Evolutionary conservation across 2,888 invertebrate species (phyloP), one percentile per base, ranked within the genome.

Genomic region (Cheiracanthium punctorium): DNA sequence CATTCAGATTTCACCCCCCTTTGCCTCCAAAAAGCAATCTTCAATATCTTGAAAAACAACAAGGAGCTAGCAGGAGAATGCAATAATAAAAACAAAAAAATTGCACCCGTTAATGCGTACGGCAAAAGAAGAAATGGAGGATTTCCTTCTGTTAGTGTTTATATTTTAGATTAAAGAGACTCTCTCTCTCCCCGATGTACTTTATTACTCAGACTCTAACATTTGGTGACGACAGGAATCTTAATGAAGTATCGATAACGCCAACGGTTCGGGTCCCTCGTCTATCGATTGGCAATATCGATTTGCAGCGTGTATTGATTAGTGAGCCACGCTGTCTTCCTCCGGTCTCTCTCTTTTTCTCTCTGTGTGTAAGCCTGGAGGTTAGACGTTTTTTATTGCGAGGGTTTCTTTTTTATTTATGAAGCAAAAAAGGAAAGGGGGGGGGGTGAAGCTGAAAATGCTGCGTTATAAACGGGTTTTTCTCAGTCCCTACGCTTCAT

Each of bases 241-340:
- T 84, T 84, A 84, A 84, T 84, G 84, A 84, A 84, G 84, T 84
- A 84, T 84, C 84, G 84, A 84, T 84, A 84, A 84, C 84, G 79
- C 84, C 84, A 79, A 84, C 84, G 82, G 77, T 82, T 77, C 72
- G 67, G 77, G 77, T 52, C 64, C 72, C 72, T 72, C 69, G 41
- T 69, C 29, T 74, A 84, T 84, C 84, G 84, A 84, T 84, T 84
- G 69, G 29, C 73, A 58, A 79, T 84, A 84, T 84, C 84, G 84
- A 84, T 84, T n/a, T 84, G 74, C 84, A 58, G 24, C 64, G 20
- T 29, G 58, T 84, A 84, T 84, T 84, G 84, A 84, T 84, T 84
- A 84, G 84, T 79, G 74, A 74, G 79, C 74, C 79, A 41, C 79
- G 72, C 79, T 84, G 79, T 79, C 84, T 84, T 84, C 70, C 69